These are phyloP conservation scores for Cosmorhoe ocellata DNA, from an alignment of 2,888 invertebrate genomes.

Conservation along the genomic window DNA sequence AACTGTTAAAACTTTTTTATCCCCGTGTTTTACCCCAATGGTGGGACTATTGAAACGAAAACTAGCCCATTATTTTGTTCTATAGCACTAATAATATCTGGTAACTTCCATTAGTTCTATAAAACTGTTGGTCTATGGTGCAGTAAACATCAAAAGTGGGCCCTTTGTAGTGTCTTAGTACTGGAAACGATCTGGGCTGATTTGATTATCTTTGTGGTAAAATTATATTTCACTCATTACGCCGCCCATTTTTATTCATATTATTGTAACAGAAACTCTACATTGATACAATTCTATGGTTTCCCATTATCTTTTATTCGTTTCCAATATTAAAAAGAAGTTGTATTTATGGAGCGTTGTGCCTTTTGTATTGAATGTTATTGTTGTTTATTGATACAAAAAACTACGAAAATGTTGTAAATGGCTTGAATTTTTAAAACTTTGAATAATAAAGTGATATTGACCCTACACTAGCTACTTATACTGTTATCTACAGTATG, in stretches of 20 bases:
- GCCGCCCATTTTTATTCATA: background rate
- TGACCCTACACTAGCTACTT: conserved; percentile 5
- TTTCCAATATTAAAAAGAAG: conserved; percentile 34
- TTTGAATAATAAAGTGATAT: conserved; percentile 8
- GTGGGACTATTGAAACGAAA: too few relatives aligned
- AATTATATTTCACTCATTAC: background rate
- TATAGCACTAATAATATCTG: too few relatives aligned
- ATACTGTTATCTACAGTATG: too few relatives aligned
- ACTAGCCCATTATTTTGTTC: too few relatives aligned
- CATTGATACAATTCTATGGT: conserved; percentile 11
- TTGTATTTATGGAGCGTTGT: conserved; percentile 29
- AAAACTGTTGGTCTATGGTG: too few relatives aligned
- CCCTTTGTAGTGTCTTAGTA: too few relatives aligned
- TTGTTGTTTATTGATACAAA: conserved; percentile 33
- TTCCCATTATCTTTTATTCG: conserved; percentile 25
- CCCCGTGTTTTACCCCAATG: too few relatives aligned
- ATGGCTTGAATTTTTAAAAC: conserved; percentile 1
- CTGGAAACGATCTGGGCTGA: background rate
- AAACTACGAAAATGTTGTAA: conserved; percentile 10
- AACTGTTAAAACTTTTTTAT: too few relatives aligned
- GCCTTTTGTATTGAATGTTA: conserved; percentile 32
- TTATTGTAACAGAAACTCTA: conserved; percentile 2
- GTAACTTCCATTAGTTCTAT: too few relatives aligned
- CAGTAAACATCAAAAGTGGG: too few relatives aligned
- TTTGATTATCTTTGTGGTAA: background rate